Percentiles rank a stretch among this genome's conserved stretches.
Conservation (phyloP, 2,888 invertebrate species). For the Empis livida region DNA sequence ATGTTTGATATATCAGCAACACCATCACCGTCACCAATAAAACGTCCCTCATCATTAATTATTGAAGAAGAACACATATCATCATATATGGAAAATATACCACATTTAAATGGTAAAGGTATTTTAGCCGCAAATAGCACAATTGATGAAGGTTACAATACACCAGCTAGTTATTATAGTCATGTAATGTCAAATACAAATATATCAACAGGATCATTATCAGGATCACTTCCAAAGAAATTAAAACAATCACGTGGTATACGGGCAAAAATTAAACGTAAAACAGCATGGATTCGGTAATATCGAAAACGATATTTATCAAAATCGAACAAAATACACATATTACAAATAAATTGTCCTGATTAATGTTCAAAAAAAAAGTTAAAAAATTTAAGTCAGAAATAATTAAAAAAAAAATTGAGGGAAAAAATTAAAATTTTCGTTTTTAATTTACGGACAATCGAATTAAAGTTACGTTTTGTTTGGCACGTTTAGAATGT, state of each 20-base stretch:
- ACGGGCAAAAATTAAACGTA: slow-evolving; percentile 33
- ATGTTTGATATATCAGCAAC: slow-evolving; percentile 25
- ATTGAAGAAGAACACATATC: slow-evolving; percentile 26
- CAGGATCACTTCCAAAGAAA: slow-evolving; percentile 23
- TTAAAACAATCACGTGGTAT: slow-evolving; percentile 27
- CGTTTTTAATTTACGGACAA: no score
- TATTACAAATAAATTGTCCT: slow-evolving; percentile 1
- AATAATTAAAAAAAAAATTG: neutral
- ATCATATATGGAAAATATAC: slow-evolving; percentile 23
- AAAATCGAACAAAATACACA: no score
- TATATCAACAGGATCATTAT: neutral
- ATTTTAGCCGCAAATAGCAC: slow-evolving; percentile 12
- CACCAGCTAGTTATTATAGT: slow-evolving; percentile 17
- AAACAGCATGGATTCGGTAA: slow-evolving; percentile 34
- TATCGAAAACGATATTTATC: neutral
- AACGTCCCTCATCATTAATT: slow-evolving; percentile 29
- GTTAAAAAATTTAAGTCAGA: slow-evolving; percentile 4
- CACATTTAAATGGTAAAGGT: slow-evolving; percentile 14
- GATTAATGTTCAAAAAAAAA: neutral
- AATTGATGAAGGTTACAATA: slow-evolving; percentile 24
- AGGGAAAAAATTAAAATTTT: slow-evolving; percentile 2
- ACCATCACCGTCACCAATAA: slow-evolving; percentile 26
- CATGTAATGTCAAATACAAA: neutral
- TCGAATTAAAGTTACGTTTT: no score
- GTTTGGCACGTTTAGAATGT: no score